These are phyloP conservation scores for Helicoverpa zea DNA, from an alignment of 1,140 invertebrate genomes.

Conservation along the genomic window DNA sequence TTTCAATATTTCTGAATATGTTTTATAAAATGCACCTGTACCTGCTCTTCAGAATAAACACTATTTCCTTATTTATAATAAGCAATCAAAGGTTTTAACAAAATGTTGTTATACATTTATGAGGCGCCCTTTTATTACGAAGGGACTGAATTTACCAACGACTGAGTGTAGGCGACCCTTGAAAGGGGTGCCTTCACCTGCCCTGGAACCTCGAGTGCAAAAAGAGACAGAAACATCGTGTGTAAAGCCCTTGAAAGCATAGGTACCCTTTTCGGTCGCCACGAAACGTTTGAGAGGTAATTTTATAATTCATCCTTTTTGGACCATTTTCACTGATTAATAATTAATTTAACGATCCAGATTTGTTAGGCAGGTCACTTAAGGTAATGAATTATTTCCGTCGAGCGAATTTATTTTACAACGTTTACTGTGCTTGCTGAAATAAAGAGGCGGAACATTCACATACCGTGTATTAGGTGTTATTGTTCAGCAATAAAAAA, in stretches of 20 bases:
- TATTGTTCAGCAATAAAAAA: slow-evolving; percentile 59
- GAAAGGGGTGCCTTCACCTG: slow-evolving; percentile 65
- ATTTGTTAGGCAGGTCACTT: slow-evolving; percentile 79
- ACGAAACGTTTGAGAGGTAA: slow-evolving; percentile 81
- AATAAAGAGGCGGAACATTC: slow-evolving; percentile 13
- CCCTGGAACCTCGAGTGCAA: slow-evolving; percentile 49
- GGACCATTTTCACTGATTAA: slow-evolving; percentile 80
- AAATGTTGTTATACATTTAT: slow-evolving; percentile 34
- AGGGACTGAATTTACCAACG: slow-evolving; percentile 55
- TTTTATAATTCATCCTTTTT: slow-evolving; percentile 84
- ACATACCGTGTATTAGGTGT: slow-evolving; percentile 13
- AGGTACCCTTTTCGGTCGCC: slow-evolving; percentile 66
- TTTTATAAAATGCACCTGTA: too few species aligned
- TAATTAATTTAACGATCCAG: slow-evolving; percentile 76
- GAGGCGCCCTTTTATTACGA: slow-evolving; percentile 37
- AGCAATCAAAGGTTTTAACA: background rate
- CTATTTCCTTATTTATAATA: background rate
- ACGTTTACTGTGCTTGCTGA: slow-evolving; percentile 1
- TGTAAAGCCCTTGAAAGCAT: slow-evolving; percentile 72
- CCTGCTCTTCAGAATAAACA: too few species aligned
- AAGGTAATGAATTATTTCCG: slow-evolving; percentile 72
- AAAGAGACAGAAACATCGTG: slow-evolving; percentile 60
- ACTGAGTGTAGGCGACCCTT: slow-evolving; percentile 61
- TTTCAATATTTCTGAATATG: background rate
- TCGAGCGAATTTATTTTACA: slow-evolving; percentile 44